phyloP scores from a whole-genome alignment of 2,113 vertebrate genomes.

The Hemibagrus wyckioides region DNA sequence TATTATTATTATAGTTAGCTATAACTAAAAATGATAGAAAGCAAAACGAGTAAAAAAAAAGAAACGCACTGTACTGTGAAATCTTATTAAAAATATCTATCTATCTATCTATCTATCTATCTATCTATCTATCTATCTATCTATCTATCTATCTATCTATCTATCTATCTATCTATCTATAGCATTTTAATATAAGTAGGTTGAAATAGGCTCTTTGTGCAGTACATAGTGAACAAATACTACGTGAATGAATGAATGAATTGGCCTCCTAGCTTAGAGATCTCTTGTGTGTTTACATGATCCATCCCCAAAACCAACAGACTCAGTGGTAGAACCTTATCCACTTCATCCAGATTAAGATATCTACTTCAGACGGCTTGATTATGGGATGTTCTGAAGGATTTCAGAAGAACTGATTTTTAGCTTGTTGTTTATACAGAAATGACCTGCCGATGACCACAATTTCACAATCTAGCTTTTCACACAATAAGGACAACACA shows the following conservation, averaged over 20 bases:
- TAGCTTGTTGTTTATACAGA: background rate
- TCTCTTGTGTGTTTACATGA: slow-evolving; percentile 63
- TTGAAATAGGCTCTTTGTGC: background rate
- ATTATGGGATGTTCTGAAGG: background rate
- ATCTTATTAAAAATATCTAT: too few species aligned
- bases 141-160: too few species aligned
- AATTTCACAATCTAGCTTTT: background rate
- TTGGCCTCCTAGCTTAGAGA: slow-evolving; percentile 65
- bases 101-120: too few species aligned
- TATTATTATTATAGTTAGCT: background rate
- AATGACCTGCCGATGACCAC: background rate
- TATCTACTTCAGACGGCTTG: background rate
- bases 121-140: too few species aligned
- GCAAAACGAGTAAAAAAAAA: too few species aligned
- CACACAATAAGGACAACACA: background rate
- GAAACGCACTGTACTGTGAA: too few species aligned
- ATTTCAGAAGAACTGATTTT: background rate
- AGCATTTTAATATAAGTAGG: background rate
- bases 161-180: too few species aligned
- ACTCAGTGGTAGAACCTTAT: background rate
- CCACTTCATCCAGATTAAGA: slow-evolving; percentile 6
- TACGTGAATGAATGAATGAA: background rate
- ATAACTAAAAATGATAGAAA: background rate
- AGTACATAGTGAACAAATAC: too few species aligned
- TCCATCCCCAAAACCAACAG: slow-evolving; percentile 21